phyloP scores from a whole-genome alignment of 1,140 invertebrate genomes.

The Agraylea sexmaculata region DNA sequence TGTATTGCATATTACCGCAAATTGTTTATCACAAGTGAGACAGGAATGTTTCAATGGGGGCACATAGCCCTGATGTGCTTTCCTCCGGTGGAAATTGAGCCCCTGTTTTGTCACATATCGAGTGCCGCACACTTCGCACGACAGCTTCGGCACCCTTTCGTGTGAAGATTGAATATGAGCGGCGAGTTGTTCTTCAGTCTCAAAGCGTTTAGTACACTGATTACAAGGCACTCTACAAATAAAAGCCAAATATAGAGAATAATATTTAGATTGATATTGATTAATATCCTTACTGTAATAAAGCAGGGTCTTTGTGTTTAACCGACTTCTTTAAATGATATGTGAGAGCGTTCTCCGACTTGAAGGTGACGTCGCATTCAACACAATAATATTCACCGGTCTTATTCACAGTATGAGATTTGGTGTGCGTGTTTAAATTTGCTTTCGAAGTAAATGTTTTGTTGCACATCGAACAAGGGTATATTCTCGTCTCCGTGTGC shows the following conservation, averaged over 20 bases:
- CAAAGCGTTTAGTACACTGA: constrained; percentile 5
- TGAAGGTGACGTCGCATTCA: constrained; percentile 18
- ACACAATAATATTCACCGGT: constrained; percentile 16
- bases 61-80: constrained; percentile 3
- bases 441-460: constrained; percentile 14
- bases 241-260: no score
- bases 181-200: constrained; percentile 1
- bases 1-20: no score
- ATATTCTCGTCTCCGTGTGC: constrained; percentile 7
- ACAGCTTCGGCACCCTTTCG: background rate
- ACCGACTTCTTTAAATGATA: constrained; percentile 12
- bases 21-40: constrained; percentile 6
- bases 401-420: constrained; percentile 5
- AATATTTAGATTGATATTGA: no score
- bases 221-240: constrained; percentile 1
- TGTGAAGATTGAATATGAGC: constrained; percentile 6
- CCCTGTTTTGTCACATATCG: constrained; percentile 7
- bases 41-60: constrained; percentile 2
- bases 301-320: constrained; percentile 12
- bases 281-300: constrained; percentile 14
- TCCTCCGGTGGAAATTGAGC: background rate
- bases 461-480: constrained; percentile 13
- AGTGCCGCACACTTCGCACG: constrained; percentile 6
- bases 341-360: constrained; percentile 10
- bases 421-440: constrained; percentile 9